Percentiles rank a stretch among this genome's conserved stretches.
Evolutionary conservation across 2,888 invertebrate species (phyloP).

Genomic region (Pristionchus mayeri): DNA sequence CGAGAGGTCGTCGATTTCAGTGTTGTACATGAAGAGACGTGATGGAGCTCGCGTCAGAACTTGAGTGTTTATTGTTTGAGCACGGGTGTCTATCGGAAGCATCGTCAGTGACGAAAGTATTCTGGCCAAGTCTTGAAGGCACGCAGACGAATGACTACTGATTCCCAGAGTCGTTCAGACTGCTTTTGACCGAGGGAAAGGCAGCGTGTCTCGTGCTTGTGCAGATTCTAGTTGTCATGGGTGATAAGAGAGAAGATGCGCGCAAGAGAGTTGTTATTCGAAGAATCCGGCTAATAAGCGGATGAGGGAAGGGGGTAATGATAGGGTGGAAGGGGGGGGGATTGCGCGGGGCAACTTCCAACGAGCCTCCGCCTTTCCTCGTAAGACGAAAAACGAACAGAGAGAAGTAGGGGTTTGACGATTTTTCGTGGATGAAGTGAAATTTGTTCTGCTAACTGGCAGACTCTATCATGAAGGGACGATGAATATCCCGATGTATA

Average conservation of each 20-base stretch:
- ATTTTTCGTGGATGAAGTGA: no score
- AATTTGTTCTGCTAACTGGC: no score
- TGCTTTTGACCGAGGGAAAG: neutral
- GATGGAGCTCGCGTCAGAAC: no score
- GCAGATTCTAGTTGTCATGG: neutral
- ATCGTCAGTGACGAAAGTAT: no score
- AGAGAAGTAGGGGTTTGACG: no score
- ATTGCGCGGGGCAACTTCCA: neutral
- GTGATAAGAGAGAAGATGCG: neutral
- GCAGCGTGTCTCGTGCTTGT: neutral
- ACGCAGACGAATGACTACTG: neutral
- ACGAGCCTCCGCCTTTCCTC: neutral
- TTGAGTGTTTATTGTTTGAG: no score
- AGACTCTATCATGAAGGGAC: no score
- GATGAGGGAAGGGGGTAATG: neutral
- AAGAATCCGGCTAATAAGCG: neutral
- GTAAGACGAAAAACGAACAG: neutral
- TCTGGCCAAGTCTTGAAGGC: neutral
- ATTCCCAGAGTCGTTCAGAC: neutral
- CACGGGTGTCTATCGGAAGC: no score
- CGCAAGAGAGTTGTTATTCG: neutral
- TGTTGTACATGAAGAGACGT: no score
- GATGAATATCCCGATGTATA: no score
- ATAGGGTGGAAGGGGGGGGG: neutral
- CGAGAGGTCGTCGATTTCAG: no score